Evolutionary conservation across 2,797 vertebrate genomes (phyloP), one percentile per base, ranked within the genome.

Genomic region (Novumbra hubbsi): DNA sequence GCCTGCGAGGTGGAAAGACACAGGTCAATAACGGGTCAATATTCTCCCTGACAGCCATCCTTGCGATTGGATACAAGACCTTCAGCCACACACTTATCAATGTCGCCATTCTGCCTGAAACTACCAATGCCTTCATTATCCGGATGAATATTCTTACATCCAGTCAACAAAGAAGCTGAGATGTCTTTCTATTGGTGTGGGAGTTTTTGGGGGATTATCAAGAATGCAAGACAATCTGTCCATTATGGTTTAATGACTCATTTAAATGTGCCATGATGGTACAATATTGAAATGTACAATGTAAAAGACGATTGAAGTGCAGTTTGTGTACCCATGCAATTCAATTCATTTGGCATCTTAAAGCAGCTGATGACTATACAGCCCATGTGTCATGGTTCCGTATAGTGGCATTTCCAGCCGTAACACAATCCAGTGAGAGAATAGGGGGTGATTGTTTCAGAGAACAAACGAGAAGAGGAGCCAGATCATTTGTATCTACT

Each of bases 41-140:
- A 73, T 74, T 77, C 63, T 30, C 74, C 79, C 77, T 78, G 81
- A 87, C 81, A 77, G 71, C 73, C 79, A 72, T 75, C 77, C 81
- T 81, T 79, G 74, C 76, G 76, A 68, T 70, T 19, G 27, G 74
- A 80, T 78, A 57, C 79, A 62, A 87, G 84, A 84, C 79, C 78
- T 88, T 86, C 76, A 85, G 81, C 80, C 77, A 69, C 85, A 86
- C 85, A 86, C 86, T 90, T 86, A 87, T 90, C 86, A 88, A 81
- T 84, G 86, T 88, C 80, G 4, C 74, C 80, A 79, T 85, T 81
- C 74, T 19, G 71, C 80, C 70, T 70, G 21, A n/a, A 81, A 90
- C 81, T 78, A 87, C 86, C 86, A 80, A 80, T 83, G 88, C 81
- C 55, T 87, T 88, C 87, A 84, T 91, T 85, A 90, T 87, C 85